Base-by-base conservation (phyloP, 2,797 vertebrate species). In the Halcyon chelicuti region DNA sequence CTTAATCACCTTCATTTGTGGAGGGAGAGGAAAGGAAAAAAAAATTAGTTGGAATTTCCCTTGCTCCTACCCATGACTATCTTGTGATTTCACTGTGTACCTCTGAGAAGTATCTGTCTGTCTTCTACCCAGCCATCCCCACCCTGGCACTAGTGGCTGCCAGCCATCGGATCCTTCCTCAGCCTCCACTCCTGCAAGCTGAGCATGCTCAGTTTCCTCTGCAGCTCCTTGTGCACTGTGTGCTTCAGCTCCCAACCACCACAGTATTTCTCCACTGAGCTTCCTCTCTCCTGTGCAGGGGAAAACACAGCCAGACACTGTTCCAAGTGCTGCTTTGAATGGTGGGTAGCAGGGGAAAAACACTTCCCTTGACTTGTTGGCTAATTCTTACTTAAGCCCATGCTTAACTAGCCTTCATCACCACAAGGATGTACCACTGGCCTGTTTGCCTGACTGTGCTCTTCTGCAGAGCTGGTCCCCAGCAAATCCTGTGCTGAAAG, bases 151-250 rank as follows among this genome's bases (percentile, higher is more conserved):
- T 3, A 20, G 29, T 5, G n/a, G 35, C n/a, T 55, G 31, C 26
- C 65, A 25, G 29, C 20, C 35, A 16, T 39, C 35, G 10, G 20
- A 39, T 33, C 20, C 9, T 29, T 23, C 62, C 23, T 51, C 49
- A 62, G 44, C 44, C 25, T 9, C 10, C 35, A 2, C 29, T 26
- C 55, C 13, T 44, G 60, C 60, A 33, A 23, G 31, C 46, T 57
- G n/a, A 51, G 25, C 3, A 14, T 8, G 14, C 47, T 49, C 73
- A 62, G 20, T 33, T 86, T 18, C 17, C 18, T 29, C 55, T 37
- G 35, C 0, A 1, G 60, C 55, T 65, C 49, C 33, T 75, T 0
- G 0, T 19, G 14, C 33, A 21, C 12, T 1, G 0, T 29, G 9
- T 47, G 39, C 49, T 79, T 20, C 60, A 63, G 39, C 16, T 18